Evolutionary conservation across 2,797 vertebrate genomes (phyloP), one percentile per base, ranked within the genome.

Genomic region (Coccyzus lansbergi): DNA sequence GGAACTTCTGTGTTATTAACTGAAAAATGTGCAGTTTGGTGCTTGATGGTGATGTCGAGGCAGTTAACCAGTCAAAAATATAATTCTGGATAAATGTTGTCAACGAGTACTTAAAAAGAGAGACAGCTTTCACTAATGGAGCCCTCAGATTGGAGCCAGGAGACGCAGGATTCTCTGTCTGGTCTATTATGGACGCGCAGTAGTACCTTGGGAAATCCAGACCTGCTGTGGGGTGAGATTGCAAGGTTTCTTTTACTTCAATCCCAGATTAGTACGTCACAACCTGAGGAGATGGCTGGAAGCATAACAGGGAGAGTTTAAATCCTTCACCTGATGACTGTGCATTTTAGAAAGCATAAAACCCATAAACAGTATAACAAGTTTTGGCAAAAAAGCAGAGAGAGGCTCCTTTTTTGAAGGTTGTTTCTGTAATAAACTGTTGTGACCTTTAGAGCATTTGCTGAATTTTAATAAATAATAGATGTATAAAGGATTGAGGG

Each of bases 1-100:
- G 74, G 18, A 48, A 36, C 20, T 34, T 74, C 10, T 60, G 67
- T 62, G 56, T 83, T 77, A 42, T 4, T 92, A 79, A 83, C 65
- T 94, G 82, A 95, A 97, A 96, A 92, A 85, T 65, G 25, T 91
- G 46, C 63, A 31, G 28, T 83, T 93, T 34, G 31, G 20, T 59
- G 59, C 78, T 89, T 42, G 84, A 79, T 44, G 67, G 34, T 92
- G 90, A 31, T 9, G n/a, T 87, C 46, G 65, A 72, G 74, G 77
- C 86, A 95, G 65, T 85, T 83, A 84, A 44, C 63, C 51, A 71
- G 53, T 60, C 51, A 48, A 68, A 86, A 88, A 93, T 76, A 42
- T 77, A 92, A 64, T 97, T 95, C 40, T 95, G 93, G 24, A 58
- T 69, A 29, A 65, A 28, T n/a, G 12, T n/a, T 51, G 10, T n/a